A percentile compares a stretch with the other conserved stretches of the same genome.
phyloP scores from a whole-genome alignment of 2,888 invertebrate species.

The Coleophora flavipennella region DNA sequence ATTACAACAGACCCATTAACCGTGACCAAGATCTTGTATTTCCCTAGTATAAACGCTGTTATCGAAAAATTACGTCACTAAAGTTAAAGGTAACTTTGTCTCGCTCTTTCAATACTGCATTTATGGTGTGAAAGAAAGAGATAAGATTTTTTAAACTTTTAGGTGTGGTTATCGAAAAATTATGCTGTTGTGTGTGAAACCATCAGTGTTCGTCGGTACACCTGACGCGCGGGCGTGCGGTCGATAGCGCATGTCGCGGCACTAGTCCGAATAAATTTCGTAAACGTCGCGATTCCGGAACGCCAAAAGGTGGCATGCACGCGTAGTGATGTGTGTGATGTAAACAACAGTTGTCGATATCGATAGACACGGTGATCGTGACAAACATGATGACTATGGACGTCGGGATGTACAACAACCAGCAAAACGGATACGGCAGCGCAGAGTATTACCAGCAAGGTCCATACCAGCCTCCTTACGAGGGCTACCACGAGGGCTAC shows the following conservation, averaged over 20 bases:
- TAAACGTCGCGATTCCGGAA: conserved; percentile 35
- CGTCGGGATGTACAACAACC: conserved; percentile 84
- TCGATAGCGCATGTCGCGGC: conserved; percentile 36
- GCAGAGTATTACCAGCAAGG: conserved; percentile 69
- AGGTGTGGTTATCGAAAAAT: conserved; percentile 54
- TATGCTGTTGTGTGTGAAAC: conserved; percentile 30
- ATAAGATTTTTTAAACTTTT: conserved; percentile 37
- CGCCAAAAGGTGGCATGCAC: conserved; percentile 26
- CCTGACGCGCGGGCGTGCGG: conserved; percentile 56
- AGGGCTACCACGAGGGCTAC: conserved; percentile 61
- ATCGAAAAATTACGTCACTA: conserved; percentile 39
- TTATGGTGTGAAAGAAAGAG: conserved; percentile 34
- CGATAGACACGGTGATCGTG: conserved; percentile 48
- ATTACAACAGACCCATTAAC: conserved; percentile 25
- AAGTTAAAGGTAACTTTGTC: conserved; percentile 38
- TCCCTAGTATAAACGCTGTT: conserved; percentile 43
- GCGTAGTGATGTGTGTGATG: conserved; percentile 59
- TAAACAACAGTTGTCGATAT: conserved; percentile 37
- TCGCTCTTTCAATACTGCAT: conserved; percentile 23
- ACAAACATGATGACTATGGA: conserved; percentile 85
- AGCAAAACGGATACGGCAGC: conserved; percentile 71
- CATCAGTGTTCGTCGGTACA: conserved; percentile 54
- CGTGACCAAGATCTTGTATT: conserved; percentile 27
- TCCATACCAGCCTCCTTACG: conserved; percentile 54
- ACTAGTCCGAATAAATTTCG: conserved; percentile 35